A percentile compares a stretch with the other conserved stretches of the same genome.
Conservation (phyloP, 2,888 invertebrate genomes). For the Calameuta filiformis region DNA sequence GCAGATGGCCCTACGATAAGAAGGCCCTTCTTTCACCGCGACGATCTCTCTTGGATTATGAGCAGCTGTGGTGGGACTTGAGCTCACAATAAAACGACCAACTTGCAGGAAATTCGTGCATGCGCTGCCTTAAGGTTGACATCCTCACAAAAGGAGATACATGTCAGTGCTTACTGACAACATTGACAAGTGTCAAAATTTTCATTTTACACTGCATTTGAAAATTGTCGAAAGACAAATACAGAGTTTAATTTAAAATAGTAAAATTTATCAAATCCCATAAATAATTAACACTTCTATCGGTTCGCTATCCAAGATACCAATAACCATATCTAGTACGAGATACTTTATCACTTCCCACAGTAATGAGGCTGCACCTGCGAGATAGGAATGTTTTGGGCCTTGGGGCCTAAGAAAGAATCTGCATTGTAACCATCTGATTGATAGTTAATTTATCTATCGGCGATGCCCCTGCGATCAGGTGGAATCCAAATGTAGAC, state of each 20-base stretch:
- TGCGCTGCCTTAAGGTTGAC: conserved; percentile 23
- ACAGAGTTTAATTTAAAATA: not conserved
- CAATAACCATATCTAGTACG: not conserved
- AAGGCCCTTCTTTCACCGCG: conserved; percentile 44
- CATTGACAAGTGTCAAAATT: not conserved
- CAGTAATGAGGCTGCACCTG: conserved; percentile 28
- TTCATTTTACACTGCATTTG: not conserved
- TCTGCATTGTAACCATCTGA: conserved; percentile 18
- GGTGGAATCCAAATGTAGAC: conserved; percentile 21
- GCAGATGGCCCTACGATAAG: conserved; percentile 59
- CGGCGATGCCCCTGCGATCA: conserved; percentile 13
- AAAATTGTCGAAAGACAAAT: not conserved
- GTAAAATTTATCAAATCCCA: not conserved
- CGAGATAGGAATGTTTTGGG: conserved; percentile 31
- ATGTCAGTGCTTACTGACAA: not conserved
- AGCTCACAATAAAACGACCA: conserved; percentile 47
- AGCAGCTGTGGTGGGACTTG: conserved; percentile 55
- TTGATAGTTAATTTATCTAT: conserved; percentile 23
- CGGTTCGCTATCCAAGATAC: not conserved
- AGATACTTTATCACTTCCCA: conserved; percentile 19
- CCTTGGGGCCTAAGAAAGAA: not conserved
- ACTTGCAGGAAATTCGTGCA: conserved; percentile 54
- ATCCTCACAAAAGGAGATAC: not conserved
- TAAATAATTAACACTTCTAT: not conserved
- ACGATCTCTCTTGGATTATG: conserved; percentile 52